Evolutionary conservation across 2,113 vertebrate species (phyloP).

Genomic region (Apeltes quadracus): DNA sequence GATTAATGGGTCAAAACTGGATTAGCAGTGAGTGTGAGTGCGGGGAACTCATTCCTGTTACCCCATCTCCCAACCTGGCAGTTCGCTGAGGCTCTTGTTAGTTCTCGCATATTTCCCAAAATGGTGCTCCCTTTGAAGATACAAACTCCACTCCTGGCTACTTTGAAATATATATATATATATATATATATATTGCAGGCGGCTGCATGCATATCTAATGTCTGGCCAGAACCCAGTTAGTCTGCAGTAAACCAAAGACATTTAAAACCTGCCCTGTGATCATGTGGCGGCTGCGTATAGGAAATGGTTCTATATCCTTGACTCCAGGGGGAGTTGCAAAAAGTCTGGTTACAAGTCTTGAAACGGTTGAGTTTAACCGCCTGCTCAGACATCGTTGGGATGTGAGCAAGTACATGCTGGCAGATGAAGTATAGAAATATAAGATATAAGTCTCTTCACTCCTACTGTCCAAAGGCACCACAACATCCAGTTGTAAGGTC

Average conservation of each 20-base stretch:
- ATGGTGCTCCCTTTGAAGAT: slow-evolving; percentile 50
- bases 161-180: background rate
- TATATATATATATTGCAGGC: slow-evolving; percentile 9
- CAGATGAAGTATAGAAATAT: no score
- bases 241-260: background rate
- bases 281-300: no score
- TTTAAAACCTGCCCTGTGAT: no score
- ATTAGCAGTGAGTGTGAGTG: slow-evolving; percentile 50
- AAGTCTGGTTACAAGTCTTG: background rate
- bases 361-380: no score
- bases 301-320: background rate
- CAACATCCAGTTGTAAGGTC: no score
- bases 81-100: background rate
- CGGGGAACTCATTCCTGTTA: slow-evolving; percentile 25
- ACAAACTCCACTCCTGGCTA: slow-evolving; percentile 27
- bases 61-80: slow-evolving; percentile 28
- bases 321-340: background rate
- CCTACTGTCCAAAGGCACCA: no score
- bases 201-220: slow-evolving; percentile 27
- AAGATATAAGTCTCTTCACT: no score
- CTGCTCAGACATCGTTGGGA: no score
- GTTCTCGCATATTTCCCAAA: slow-evolving; percentile 36
- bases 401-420: no score
- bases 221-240: background rate
- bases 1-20: slow-evolving; percentile 62